Evolutionary conservation across 2,888 invertebrate genomes (phyloP), one percentile per base, ranked within the genome.

Genomic region (Linnaemya tessellans): DNA sequence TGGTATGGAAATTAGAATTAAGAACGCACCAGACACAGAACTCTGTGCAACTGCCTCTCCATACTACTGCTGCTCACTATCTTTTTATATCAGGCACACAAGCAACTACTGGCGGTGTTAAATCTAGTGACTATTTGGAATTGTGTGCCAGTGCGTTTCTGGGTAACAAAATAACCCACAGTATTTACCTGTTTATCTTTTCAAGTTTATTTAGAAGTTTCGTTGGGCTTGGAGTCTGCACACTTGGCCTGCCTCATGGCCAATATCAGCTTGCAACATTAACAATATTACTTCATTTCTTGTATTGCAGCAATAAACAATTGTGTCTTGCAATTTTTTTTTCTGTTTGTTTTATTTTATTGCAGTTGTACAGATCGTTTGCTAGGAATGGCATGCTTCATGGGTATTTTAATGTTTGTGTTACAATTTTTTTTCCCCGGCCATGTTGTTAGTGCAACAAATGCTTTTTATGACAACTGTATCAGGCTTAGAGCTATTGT

Each of bases 401-500:
- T 64, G 46, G 56, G 1, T 58, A 73, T 80, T 73, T 60, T 54
- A 64, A 64, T 79, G 30, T 64, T 58, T 73, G 35, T 65, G 73
- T 46, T 56, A 56, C 22, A 64, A 22, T 43, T 41, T 18, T 58
- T 56, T 30, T 56, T 30, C 25, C 11, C 15, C 20, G 38, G 38
- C 4, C 35, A 43, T 62, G 20, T 64, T 41, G 49, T 13, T 67
- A 35, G 1, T 65, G 49, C 64, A 77, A 77, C 71, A 65, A 58
- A 49, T 64, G 41, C 41, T 65, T 51, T 58, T 84, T 84, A 71
- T 80, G 84, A 84, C 80, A 84, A 80, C 84, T 74, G 80, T 80
- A 80, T 75, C 75, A 65, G 64, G 79, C 74, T 75, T 49, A 38
- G 56, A 18, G 74, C 62, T 49, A 58, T 81, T 73, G 30, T 51